Conservation (phyloP, 2,888 invertebrate species). For the Chamaedrilus cognettii region DNA sequence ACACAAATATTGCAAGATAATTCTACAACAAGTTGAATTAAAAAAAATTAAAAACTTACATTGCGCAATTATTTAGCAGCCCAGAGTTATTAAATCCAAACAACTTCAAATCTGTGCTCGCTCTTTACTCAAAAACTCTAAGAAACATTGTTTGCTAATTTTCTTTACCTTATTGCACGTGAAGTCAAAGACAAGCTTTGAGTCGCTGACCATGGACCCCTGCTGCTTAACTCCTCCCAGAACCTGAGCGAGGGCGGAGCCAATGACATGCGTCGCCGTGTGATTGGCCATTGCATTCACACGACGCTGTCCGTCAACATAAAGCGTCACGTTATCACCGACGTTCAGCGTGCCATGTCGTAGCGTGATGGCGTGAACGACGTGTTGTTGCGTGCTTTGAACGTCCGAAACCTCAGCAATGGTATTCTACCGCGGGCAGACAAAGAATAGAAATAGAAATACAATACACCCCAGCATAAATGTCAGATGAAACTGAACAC, state of each 20-base stretch:
- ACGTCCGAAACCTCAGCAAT: slow-evolving; percentile 44
- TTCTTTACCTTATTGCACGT: slow-evolving; percentile 61
- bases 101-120: too few species aligned
- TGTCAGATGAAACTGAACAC: background rate
- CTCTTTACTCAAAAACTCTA: too few species aligned
- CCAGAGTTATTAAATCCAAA: too few species aligned
- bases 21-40: too few species aligned
- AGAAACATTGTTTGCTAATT: too few species aligned
- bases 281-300: slow-evolving; percentile 64
- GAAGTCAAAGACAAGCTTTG: slow-evolving; percentile 94
- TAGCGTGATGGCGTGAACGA: slow-evolving; percentile 85
- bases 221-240: slow-evolving; percentile 83
- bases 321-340: slow-evolving; percentile 74
- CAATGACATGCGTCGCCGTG: slow-evolving; percentile 97
- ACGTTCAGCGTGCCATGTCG: slow-evolving; percentile 62
- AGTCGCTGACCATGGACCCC: slow-evolving; percentile 93
- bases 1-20: too few species aligned
- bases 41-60: too few species aligned
- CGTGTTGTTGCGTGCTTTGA: slow-evolving; percentile 83
- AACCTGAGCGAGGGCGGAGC: slow-evolving; percentile 85
- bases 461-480: background rate
- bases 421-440: slow-evolving; percentile 10
- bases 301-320: slow-evolving; percentile 40
- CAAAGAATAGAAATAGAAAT: background rate
- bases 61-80: too few species aligned